These are phyloP conservation scores for Actias luna DNA, from an alignment of 2,888 invertebrate genomes.

Conservation along the genomic window DNA sequence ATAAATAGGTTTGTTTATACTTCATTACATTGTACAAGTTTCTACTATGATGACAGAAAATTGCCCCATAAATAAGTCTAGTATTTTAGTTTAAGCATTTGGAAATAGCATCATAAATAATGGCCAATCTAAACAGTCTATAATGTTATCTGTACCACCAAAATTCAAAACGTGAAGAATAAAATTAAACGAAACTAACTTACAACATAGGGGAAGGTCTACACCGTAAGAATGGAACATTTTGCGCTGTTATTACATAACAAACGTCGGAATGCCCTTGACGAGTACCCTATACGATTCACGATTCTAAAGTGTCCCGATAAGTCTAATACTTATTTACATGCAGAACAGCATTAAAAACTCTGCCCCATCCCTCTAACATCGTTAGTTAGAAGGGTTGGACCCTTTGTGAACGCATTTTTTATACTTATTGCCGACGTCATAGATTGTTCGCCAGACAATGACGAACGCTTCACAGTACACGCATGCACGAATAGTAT, in stretches of 20 bases:
- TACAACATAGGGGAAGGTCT: slow-evolving; percentile 44
- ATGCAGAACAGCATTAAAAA: slow-evolving; percentile 73
- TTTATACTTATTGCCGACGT: slow-evolving; percentile 54
- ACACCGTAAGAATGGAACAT: slow-evolving; percentile 62
- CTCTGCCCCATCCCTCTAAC: slow-evolving; percentile 72
- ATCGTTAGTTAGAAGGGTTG: slow-evolving; percentile 69
- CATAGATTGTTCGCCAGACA: slow-evolving; percentile 57
- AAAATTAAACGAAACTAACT: slow-evolving; percentile 2
- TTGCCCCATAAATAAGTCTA: neutral
- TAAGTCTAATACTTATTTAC: slow-evolving; percentile 77
- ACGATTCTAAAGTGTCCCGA: slow-evolving; percentile 74
- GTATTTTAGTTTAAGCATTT: neutral
- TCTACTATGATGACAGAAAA: neutral
- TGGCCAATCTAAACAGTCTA: slow-evolving; percentile 10
- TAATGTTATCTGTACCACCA: slow-evolving; percentile 15
- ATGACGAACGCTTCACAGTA: slow-evolving; percentile 53
- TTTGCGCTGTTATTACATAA: slow-evolving; percentile 75
- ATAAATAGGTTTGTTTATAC: slow-evolving; percentile 28
- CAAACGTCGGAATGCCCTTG: slow-evolving; percentile 72
- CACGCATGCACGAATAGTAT: slow-evolving; percentile 39
- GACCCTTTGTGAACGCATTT: slow-evolving; percentile 73
- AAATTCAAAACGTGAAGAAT: neutral
- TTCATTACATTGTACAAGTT: slow-evolving; percentile 28
- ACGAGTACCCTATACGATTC: slow-evolving; percentile 72
- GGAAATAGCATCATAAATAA: slow-evolving; percentile 15